Conservation (phyloP, 1,140 invertebrate genomes). For the Drosophila sproati region DNA sequence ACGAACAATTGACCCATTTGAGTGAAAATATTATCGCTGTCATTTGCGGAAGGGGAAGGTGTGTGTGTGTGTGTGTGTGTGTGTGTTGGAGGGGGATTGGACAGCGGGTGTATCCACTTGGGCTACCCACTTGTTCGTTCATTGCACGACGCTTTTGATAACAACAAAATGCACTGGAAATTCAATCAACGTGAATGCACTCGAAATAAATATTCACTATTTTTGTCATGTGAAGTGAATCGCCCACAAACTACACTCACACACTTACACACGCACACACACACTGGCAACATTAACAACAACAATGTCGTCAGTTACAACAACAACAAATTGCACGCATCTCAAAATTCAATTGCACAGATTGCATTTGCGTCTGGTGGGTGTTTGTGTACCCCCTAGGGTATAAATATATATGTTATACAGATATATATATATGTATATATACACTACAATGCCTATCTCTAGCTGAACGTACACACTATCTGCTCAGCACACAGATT, state of each 20-base stretch:
- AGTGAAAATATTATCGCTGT: slow-evolving; percentile 18
- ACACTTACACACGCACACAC: neutral
- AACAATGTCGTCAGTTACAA: slow-evolving; percentile 10
- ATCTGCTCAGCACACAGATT: too few relatives aligned
- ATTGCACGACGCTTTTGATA: slow-evolving; percentile 22
- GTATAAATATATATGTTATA: neutral
- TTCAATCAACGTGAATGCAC: slow-evolving; percentile 53
- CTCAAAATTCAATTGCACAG: slow-evolving; percentile 37
- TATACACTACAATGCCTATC: neutral
- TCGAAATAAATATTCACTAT: slow-evolving; percentile 40
- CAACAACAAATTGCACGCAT: slow-evolving; percentile 43
- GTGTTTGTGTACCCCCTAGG: neutral
- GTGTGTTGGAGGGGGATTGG: neutral
- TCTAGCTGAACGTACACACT: neutral
- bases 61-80: neutral
- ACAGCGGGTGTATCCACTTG: too few relatives aligned
- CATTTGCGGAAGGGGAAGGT: neutral
- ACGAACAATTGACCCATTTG: slow-evolving; percentile 59
- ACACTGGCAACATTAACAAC: neutral
- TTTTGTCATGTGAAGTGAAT: slow-evolving; percentile 24
- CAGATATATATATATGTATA: neutral
- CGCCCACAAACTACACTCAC: slow-evolving; percentile 16
- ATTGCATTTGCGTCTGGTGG: slow-evolving; percentile 20
- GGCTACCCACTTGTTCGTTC: neutral
- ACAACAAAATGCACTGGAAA: slow-evolving; percentile 33